Percentiles rank a stretch among this genome's conserved stretches.
Conservation (phyloP, 2,888 invertebrate species). For the Meloe dianella region DNA sequence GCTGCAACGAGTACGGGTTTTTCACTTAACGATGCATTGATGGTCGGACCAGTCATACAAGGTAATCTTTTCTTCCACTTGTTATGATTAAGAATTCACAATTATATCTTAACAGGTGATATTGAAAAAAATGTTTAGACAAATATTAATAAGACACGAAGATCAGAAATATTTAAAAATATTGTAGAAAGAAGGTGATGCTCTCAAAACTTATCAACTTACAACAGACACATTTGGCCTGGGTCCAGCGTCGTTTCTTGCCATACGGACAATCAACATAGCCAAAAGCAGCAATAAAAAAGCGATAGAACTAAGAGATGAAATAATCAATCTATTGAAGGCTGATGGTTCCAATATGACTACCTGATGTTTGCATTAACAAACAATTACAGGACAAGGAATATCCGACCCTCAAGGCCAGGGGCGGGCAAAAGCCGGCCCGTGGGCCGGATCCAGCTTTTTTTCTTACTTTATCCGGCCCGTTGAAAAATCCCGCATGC, state of each 20-base stretch:
- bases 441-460: no score
- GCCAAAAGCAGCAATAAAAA: constrained; percentile 29
- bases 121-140: constrained; percentile 54
- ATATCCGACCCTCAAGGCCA: no score
- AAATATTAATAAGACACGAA: constrained; percentile 41
- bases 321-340: constrained; percentile 14
- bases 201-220: constrained; percentile 31
- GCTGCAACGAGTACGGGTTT: constrained; percentile 38
- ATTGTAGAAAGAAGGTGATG: constrained; percentile 46
- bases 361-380: no score
- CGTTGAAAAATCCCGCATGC: no score
- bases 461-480: no score
- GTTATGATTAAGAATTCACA: constrained; percentile 42
- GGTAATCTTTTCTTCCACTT: constrained; percentile 47
- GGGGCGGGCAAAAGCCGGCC: no score
- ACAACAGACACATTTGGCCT: constrained; percentile 30
- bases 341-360: constrained; percentile 15
- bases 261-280: constrained; percentile 37
- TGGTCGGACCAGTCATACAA: constrained; percentile 49
- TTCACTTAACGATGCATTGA: constrained; percentile 49
- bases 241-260: constrained; percentile 44
- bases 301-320: constrained; percentile 22
- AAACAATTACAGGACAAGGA: no score
- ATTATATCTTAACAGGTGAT: constrained; percentile 48
- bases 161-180: constrained; percentile 50